A percentile compares a stretch with the other conserved stretches of the same genome.
Evolutionary conservation across 1,140 invertebrate genomes (phyloP).

Genomic region (Plodia interpunctella): DNA sequence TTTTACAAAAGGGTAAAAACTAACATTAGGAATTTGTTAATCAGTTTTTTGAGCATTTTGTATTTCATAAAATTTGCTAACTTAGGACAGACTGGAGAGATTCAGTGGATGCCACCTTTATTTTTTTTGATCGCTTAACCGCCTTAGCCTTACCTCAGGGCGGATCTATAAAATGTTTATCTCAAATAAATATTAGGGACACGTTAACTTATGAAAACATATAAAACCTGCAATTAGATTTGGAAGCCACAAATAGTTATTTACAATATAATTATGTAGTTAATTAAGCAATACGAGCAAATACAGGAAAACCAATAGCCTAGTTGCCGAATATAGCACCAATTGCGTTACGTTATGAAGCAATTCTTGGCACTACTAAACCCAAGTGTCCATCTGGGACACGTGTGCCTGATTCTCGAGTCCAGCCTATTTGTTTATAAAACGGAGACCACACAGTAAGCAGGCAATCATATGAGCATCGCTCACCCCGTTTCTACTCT

Average conservation of each 20-base stretch:
- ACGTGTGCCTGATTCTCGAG: slow-evolving; percentile 53
- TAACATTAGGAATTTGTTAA: too few species aligned
- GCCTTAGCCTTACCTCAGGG: too few species aligned
- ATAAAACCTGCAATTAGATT: background rate
- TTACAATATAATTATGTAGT: too few species aligned
- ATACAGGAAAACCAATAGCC: slow-evolving; percentile 11
- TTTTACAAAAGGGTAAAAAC: background rate
- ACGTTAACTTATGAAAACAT: too few species aligned
- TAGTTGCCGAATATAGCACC: slow-evolving; percentile 25
- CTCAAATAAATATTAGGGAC: too few species aligned
- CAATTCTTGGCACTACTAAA: slow-evolving; percentile 8
- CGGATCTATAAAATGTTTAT: too few species aligned
- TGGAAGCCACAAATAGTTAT: background rate
- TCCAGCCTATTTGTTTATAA: slow-evolving; percentile 56
- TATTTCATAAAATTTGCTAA: too few species aligned
- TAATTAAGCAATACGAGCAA: background rate
- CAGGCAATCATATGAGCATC: slow-evolving; percentile 61
- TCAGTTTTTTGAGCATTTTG: too few species aligned
- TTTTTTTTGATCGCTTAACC: too few species aligned
- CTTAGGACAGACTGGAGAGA: too few species aligned
- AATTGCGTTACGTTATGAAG: background rate
- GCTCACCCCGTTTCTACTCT: slow-evolving; percentile 54
- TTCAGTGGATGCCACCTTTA: too few species aligned
- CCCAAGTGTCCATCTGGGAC: slow-evolving; percentile 23
- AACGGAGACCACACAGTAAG: slow-evolving; percentile 72